Evolutionary conservation across 2,113 vertebrate genomes (phyloP).

Genomic region (Taxidea taxus): DNA sequence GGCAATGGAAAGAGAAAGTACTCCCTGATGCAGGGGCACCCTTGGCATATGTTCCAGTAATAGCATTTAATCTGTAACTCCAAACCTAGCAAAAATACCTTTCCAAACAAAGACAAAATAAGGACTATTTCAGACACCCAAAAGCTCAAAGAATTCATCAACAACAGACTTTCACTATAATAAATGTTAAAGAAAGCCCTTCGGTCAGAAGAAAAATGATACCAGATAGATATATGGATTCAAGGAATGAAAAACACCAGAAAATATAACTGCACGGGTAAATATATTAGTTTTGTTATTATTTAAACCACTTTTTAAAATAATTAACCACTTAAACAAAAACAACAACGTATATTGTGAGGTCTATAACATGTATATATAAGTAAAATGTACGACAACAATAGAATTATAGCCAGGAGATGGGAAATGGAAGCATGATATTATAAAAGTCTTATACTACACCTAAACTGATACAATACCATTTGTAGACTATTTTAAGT

Average conservation of each 20-base stretch:
- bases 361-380: background rate
- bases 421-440: background rate
- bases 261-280: background rate
- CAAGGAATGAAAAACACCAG: background rate
- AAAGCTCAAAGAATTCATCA: background rate
- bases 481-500: background rate
- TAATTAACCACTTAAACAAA: background rate
- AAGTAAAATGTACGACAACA: background rate
- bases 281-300: background rate
- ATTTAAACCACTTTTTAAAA: background rate
- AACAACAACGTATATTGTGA: background rate
- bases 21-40: background rate
- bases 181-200: background rate
- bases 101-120: background rate
- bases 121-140: background rate
- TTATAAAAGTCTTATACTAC: background rate
- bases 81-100: background rate
- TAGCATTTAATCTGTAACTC: background rate
- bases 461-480: background rate
- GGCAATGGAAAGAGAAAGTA: background rate
- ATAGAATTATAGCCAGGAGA: background rate
- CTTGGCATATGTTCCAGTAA: background rate
- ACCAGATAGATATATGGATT: background rate
- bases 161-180: background rate
- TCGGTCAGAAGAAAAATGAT: constrained; percentile 2